phyloP scores from a whole-genome alignment of 2,888 invertebrate species.

The Theodoxus fluviatilis region DNA sequence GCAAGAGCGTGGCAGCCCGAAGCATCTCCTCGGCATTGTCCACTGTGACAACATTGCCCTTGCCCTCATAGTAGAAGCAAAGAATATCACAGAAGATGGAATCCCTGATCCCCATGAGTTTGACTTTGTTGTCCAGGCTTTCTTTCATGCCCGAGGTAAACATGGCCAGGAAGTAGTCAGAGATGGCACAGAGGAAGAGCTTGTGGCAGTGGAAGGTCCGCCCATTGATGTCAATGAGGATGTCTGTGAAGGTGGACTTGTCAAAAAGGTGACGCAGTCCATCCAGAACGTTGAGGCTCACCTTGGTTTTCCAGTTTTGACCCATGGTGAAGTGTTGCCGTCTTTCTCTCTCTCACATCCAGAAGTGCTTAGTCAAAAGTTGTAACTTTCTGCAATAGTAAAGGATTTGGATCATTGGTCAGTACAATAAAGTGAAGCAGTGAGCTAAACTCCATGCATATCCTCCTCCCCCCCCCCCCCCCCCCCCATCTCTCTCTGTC shows the following conservation, averaged over 20 bases:
- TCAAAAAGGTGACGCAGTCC: slow-evolving; percentile 32
- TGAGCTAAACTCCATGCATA: slow-evolving; percentile 5
- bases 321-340: slow-evolving; percentile 27
- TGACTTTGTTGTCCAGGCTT: slow-evolving; percentile 37
- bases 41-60: slow-evolving; percentile 24
- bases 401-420: not conserved
- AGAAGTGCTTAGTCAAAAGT: not conserved
- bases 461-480: not conserved
- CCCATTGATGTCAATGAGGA: slow-evolving; percentile 39
- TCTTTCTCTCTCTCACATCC: slow-evolving; percentile 16
- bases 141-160: slow-evolving; percentile 40
- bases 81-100: slow-evolving; percentile 35
- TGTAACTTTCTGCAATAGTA: not conserved
- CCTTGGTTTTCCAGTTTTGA: slow-evolving; percentile 31
- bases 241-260: slow-evolving; percentile 39
- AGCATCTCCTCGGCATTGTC: slow-evolving; percentile 77
- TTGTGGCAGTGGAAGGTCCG: slow-evolving; percentile 41
- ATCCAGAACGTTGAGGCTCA: slow-evolving; percentile 33
- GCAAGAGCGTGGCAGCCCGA: slow-evolving; percentile 84
- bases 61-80: slow-evolving; percentile 38
- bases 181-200: slow-evolving; percentile 42
- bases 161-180: slow-evolving; percentile 41
- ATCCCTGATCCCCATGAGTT: slow-evolving; percentile 33
- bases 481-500: not conserved
- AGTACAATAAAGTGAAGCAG: not conserved